Base-by-base conservation (phyloP, 2,888 invertebrate genomes). In the Drosophila phalerata region DNA sequence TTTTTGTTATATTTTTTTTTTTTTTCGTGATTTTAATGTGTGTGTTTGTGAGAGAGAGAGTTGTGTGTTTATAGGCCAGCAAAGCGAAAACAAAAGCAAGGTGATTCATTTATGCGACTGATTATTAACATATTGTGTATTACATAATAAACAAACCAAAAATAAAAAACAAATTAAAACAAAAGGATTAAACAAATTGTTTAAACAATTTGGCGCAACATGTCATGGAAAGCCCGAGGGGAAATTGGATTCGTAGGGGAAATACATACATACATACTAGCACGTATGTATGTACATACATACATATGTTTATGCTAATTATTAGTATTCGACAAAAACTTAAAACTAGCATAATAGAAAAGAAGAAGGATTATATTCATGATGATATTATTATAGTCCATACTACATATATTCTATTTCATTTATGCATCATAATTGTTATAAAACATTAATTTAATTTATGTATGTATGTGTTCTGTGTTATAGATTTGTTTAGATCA, bases 61-160 rank as follows among this genome's bases (percentile, higher is more conserved):
- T 19, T 43, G 34, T 49, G 61, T 43, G 53, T 49, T 55, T 49
- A 30, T 53, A 65, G 57, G 68, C 48, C 55, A 68, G 64, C 45
- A 32, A 22, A 67, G 49, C 68, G 58, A 55, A 55, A 72, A 61
- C 55, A 66, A 79, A 84, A 79, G 88, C 69, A 77, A 89, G 84
- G 90, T 89, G 90, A 90, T 90, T 90, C 56, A 85, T 89, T 90
- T 86, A 87, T 85, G 86, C 83, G 89, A 90, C 89, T 90, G 89
- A 90, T 87, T 89, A 88, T 81, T 82, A 72, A 82, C 77, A 79
- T 85, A 73, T 77, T 77, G 73, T 76, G 84, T 81, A 74, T 64
- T 74, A 77, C 67, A 77, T 75, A 77, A 76, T 69, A 73, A 77
- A 70, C 48, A 43, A 66, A 66, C 43, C 8, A 28, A 28, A 28